These are phyloP conservation scores for Sphenopsis melanotis DNA, from an alignment of 2,797 vertebrate genomes.

Conservation along the genomic window DNA sequence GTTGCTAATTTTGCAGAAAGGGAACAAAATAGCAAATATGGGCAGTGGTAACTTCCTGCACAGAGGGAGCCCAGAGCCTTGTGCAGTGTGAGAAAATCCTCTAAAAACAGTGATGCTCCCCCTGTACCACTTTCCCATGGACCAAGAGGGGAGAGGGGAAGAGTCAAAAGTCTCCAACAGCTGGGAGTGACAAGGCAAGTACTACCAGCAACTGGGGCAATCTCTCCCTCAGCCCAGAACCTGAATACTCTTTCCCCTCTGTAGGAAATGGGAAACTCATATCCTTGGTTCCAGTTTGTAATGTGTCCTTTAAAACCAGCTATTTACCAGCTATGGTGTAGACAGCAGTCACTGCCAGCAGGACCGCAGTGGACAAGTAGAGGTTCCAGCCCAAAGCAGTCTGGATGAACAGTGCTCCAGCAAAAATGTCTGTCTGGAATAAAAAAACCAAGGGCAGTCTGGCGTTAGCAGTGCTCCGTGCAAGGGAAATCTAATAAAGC, in stretches of 20 bases:
- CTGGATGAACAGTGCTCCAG: constrained; percentile 89
- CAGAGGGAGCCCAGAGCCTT: not conserved
- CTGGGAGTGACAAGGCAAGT: not conserved
- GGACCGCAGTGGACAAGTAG: constrained; percentile 85
- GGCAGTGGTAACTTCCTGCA: not conserved
- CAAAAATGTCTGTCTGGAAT: constrained; percentile 89
- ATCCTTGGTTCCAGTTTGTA: not conserved
- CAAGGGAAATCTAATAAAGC: constrained; percentile 29
- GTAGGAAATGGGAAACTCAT: not conserved
- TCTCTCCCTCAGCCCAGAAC: not conserved
- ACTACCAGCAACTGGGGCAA: not conserved
- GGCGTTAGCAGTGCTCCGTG: not conserved
- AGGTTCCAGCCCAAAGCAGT: constrained; percentile 89
- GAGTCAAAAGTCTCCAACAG: not conserved
- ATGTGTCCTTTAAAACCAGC: not conserved
- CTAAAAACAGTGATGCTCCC: not conserved
- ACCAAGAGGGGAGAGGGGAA: not conserved
- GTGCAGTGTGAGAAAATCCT: not conserved
- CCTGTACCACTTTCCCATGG: not conserved
- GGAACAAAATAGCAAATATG: not conserved
- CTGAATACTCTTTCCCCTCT: not conserved
- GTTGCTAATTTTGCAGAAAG: not conserved
- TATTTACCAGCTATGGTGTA: constrained; percentile 89
- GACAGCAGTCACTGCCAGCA: constrained; percentile 87
- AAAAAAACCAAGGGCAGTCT: not conserved